Base-by-base conservation (phyloP, 2,797 vertebrate genomes). In the Fistularia commersonii region DNA sequence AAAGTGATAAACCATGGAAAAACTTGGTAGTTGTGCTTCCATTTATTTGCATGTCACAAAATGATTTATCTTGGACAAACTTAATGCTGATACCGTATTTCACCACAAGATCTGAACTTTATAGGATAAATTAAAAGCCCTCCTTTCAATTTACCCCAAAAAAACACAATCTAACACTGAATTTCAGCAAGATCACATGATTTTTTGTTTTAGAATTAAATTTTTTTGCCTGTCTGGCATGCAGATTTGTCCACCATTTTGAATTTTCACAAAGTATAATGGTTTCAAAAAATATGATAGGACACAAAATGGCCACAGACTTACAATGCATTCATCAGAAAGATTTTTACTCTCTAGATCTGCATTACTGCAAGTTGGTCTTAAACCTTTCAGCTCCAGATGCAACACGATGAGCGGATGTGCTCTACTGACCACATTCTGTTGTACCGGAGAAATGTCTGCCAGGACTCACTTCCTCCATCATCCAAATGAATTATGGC, bases 281-380 rank as follows among this genome's bases (percentile, higher is more conserved):
- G 47, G 69, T 45, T 57, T 40, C 69, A 45, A 78, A 66, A 74
- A 71, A 55, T 8, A 39, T 0, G 13, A 56, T 58, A 35, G 57
- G 69, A 63, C 49, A 51, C 57, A 81, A 88, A 80, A 88, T 88
- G 85, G 85, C 66, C 0, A 46, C 55, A 40, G 57, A 79, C 73
- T 77, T 75, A 70, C 62, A 32, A 32, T 31, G 38, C 48, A 48
- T 45, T 57, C 14, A 11, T 49, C 73, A 54, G 59, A 7, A n/a
- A 46, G 50, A 60, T 44, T 71, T 68, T 66, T 48, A 51, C 15
- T 51, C 54, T 61, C 37, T 41, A 42, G 54, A 40, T 40, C 52
- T 42, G 11, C 32, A 70, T 77, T 72, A 40, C 50, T 56, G 68
- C 36, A 52, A 79, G 63, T 72, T 64, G 50, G 47, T 36, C 46